Percentiles rank a stretch among this genome's conserved stretches.
Evolutionary conservation across 2,113 vertebrate species (phyloP).

Genomic region (Hippocampus abdominalis): DNA sequence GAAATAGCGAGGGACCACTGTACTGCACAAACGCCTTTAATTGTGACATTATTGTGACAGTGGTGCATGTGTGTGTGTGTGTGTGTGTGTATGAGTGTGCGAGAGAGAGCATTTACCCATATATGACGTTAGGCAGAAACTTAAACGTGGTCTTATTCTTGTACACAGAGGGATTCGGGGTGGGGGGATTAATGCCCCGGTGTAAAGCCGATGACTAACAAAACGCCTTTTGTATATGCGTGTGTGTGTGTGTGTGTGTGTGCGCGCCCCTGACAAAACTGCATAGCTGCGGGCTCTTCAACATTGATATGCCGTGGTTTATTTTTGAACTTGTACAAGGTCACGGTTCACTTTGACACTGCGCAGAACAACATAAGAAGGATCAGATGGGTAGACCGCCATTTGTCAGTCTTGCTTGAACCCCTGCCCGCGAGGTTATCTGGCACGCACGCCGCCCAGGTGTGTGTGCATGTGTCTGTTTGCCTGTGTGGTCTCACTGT

Average conservation of each 20-base stretch:
- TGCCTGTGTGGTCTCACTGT: conserved; percentile 56
- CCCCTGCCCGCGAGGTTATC: conserved; percentile 23
- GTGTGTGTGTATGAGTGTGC: not conserved
- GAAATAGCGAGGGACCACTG: too few relatives aligned
- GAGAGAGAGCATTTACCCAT: not conserved
- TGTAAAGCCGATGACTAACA: conserved; percentile 68
- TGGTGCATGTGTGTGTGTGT: conserved; percentile 1
- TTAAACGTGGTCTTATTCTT: conserved; percentile 48
- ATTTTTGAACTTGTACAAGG: conserved; percentile 54
- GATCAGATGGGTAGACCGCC: conserved; percentile 26
- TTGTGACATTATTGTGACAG: not conserved
- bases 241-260: conserved; percentile 40
- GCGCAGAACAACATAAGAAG: conserved; percentile 28
- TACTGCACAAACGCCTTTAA: not conserved
- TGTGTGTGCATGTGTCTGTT: conserved; percentile 21
- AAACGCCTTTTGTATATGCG: conserved; percentile 51
- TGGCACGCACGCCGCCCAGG: conserved; percentile 25
- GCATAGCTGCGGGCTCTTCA: conserved; percentile 53
- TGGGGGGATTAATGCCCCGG: conserved; percentile 58
- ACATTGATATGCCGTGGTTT: conserved; percentile 47
- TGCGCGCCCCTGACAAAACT: conserved; percentile 46
- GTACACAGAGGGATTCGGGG: conserved; percentile 38
- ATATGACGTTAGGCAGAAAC: conserved; percentile 32
- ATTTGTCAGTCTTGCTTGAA: conserved; percentile 41
- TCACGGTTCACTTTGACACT: conserved; percentile 55